These are phyloP conservation scores for Cebus imitator DNA, from an alignment of 2,113 vertebrate species.

Conservation along the genomic window DNA sequence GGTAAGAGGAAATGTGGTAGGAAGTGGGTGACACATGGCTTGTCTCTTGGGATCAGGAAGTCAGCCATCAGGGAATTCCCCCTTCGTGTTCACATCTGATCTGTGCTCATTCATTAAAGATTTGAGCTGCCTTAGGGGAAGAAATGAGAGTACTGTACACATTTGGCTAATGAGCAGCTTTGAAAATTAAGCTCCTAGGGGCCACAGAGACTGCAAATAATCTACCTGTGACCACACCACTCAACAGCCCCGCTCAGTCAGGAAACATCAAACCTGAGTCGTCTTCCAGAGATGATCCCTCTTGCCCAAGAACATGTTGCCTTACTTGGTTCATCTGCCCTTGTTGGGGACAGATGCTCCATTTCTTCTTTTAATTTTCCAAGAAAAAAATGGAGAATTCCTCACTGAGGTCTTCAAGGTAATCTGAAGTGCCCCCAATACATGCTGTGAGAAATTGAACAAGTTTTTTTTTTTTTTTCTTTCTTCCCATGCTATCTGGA, in stretches of 20 bases:
- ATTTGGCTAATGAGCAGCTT: background rate
- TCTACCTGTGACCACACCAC: background rate
- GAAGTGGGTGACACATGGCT: fast-evolving
- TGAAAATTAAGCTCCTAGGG: background rate
- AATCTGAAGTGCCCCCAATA: background rate
- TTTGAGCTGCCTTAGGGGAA: background rate
- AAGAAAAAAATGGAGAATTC: background rate
- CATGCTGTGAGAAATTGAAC: background rate
- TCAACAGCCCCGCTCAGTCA: background rate
- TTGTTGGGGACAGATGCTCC: background rate
- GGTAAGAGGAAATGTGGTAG: background rate
- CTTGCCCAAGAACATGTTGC: background rate
- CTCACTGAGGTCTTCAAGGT: background rate
- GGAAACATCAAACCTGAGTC: background rate
- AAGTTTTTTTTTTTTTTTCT: background rate
- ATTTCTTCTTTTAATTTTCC: background rate
- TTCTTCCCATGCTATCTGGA: background rate
- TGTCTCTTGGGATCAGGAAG: background rate
- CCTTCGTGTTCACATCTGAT: background rate
- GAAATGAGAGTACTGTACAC: background rate
- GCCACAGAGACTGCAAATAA: background rate
- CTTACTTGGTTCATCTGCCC: too few species aligned
- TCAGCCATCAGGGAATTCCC: background rate
- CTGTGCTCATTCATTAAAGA: background rate
- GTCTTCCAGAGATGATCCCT: background rate